phyloP scores from a whole-genome alignment of 2,113 vertebrate species.

The Halichoerus grypus region DNA sequence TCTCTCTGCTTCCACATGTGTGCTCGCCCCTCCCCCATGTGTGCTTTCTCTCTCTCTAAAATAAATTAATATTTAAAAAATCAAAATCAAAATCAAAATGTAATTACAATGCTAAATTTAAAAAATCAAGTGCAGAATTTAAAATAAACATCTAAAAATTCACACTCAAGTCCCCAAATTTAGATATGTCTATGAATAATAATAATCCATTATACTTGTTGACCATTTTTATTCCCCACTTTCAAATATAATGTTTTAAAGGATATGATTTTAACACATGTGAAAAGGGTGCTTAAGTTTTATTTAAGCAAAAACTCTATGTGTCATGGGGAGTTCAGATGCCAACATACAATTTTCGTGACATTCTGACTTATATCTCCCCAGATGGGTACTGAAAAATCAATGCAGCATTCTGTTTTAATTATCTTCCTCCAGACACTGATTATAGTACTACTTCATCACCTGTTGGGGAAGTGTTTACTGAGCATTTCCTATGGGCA shows the following conservation, averaged over 20 bases:
- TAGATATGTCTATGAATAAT: neutral
- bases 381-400: conserved; percentile 37
- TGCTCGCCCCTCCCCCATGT: neutral
- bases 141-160: conserved; percentile 18
- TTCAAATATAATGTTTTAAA: conserved; percentile 7
- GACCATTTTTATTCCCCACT: neutral
- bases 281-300: neutral
- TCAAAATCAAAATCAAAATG: neutral
- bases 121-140: neutral
- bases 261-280: neutral
- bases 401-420: conserved; percentile 2
- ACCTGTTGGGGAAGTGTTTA: conserved; percentile 20
- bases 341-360: neutral
- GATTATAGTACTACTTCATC: neutral
- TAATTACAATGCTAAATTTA: neutral
- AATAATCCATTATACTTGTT: neutral
- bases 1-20: neutral
- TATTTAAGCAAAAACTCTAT: neutral
- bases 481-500: conserved; percentile 26
- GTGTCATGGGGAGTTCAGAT: neutral
- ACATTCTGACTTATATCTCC: neutral
- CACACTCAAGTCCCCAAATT: neutral
- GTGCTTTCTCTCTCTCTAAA: neutral
- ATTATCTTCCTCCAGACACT: conserved; percentile 30
- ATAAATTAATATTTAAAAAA: neutral